Evolutionary conservation across 1,140 invertebrate genomes (phyloP), one percentile per base, ranked within the genome.

Genomic region (Nymphalis io): DNA sequence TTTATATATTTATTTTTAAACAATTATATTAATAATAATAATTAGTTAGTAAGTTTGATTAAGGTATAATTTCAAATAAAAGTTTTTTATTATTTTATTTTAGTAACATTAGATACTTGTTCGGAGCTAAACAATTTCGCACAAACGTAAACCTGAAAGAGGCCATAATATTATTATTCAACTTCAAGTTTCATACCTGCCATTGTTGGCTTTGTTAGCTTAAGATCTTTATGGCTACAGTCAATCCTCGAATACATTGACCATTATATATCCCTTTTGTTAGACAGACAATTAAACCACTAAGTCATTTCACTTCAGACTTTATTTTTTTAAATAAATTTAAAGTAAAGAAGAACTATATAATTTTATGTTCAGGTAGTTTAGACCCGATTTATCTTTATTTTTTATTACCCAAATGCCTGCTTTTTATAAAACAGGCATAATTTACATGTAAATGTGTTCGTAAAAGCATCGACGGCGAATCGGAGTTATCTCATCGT

Each of bases 251-350:
- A 39, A 68, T 51, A 61, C 48, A 68, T 15, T 60, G 57, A 40
- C 59, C 62, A 65, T 66, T 42, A 65, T 68, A 51, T 53, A 62
- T 58, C 59, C 67, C 62, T 65, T 75, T 75, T 75, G 74, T 75
- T 59, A 12, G 15, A 58, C 40, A 46, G 64, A 71, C 70, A 75
- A 73, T 73, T 72, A 75, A 75, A 72, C 33, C 60, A 61, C 63
- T 20, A 21, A 75, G 74, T 75, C 70, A 75, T 66, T 75, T 27
- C 61, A 46, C 66, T 61, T n/a, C 39, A 57, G 27, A 44, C 12
- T 53, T 60, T 39, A 59, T 10, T 27, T 63, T 59, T 68, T 44
- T 21, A 42, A 33, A 51, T 46, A 48, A 68, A 40, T 21, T n/a
- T 60, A 40, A 20, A 18, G 6, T 18, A 27, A 66, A n/a, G 27